Base-by-base conservation (phyloP, 2,113 vertebrate species). In the Catagonus wagneri region DNA sequence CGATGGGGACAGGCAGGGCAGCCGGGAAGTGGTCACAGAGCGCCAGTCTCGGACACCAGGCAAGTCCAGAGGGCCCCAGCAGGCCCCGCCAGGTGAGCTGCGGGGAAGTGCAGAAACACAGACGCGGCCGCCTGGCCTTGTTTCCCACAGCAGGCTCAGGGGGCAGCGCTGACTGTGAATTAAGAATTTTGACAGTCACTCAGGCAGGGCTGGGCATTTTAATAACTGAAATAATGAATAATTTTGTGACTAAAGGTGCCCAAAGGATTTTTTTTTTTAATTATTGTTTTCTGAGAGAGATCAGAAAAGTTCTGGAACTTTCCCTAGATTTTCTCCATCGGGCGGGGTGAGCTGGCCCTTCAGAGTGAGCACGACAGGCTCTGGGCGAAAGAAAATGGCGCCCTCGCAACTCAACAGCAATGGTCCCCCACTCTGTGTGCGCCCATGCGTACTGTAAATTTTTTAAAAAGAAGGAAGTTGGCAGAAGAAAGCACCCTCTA, bases 381-480 rank as follows among this genome's bases (percentile, higher is more conserved):
- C 36, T 15, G 1, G 16, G 17, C 25, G 63, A 14, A 92, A 34
- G 79, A 66, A 61, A 15, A 79, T 0, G 6, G 44, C 5, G 3
- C 2, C 14, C 19, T 36, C 14, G 27, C 66, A n/a, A 27, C 61
- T 20, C 7, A 7, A 11, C 12, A 11, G 66, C 79, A 16, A 3
- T n/a, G 3, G 7, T n/a, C 8, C 36, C 39, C 66, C 66, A 23
- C 1, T 32, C 4, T 50, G 5, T 65, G 74, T 1, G 4, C 22
- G 3, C 6, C n/a, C 76, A 4, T 14, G 6, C 9, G 34, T 44
- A 44, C 20, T n/a, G 0, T 34, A 10, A 72, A 12, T 12, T 25
- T 63, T 68, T 94, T 92, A 54, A 39, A 81, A 81, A 72, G 61
- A 61, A 68, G 25, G 12, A 91, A 61, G 79, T 52, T 34, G 92